Conservation (phyloP, 2,797 vertebrate species). For the Onychomys leucogaster region DNA sequence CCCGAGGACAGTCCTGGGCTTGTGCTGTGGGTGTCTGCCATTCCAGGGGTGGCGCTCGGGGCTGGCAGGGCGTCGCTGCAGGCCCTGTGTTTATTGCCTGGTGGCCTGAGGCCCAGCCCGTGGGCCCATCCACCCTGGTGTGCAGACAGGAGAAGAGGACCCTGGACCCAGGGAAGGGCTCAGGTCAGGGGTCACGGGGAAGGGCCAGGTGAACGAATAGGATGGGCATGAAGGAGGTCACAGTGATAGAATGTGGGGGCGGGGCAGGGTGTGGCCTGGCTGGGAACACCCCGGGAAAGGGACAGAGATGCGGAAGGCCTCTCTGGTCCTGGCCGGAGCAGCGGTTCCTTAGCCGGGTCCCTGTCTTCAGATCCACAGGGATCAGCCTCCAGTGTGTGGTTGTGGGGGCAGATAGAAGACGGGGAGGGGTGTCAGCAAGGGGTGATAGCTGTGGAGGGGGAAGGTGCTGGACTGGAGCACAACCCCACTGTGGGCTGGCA, state of each 20-base stretch:
- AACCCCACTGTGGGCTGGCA: rapidly evolving
- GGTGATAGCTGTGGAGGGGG: not conserved
- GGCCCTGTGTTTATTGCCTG: conserved; percentile 79
- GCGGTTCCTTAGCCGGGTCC: not conserved
- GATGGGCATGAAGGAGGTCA: conserved; percentile 67
- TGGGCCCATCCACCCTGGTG: not conserved
- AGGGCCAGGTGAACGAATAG: not conserved
- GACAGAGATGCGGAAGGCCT: not conserved
- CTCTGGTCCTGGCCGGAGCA: not conserved
- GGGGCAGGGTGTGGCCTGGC: not conserved
- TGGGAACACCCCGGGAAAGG: not conserved
- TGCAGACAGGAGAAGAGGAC: not conserved
- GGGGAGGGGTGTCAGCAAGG: too few species aligned
- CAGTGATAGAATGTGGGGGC: conserved; percentile 81
- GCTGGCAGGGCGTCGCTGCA: not conserved
- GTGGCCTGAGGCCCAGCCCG: conserved; percentile 60
- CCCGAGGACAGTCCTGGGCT: not conserved
- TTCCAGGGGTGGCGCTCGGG: not conserved
- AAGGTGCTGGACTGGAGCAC: rapidly evolving
- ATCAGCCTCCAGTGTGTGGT: not conserved
- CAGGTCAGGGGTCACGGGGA: conserved; percentile 26
- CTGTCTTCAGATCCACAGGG: not conserved
- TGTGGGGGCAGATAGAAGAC: not conserved
- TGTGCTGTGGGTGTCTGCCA: not conserved
- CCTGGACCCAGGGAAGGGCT: not conserved